Evolutionary conservation across 2,888 invertebrate species (phyloP).

Genomic region (Polymixis lichenea): DNA sequence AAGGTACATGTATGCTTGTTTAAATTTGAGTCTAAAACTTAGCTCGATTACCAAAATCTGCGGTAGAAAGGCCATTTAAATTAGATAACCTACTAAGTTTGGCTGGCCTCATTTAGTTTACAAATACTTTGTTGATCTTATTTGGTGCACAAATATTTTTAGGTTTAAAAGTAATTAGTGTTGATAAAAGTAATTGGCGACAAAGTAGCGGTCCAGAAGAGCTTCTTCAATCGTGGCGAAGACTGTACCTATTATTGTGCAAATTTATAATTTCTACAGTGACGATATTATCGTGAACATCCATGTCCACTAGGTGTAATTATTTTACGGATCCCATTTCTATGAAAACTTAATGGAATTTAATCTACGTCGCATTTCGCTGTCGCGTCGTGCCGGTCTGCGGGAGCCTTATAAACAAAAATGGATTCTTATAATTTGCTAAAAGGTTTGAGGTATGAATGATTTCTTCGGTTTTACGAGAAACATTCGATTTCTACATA

Average conservation of each 20-base stretch:
- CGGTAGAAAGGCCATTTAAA: not conserved
- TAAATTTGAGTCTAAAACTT: not conserved
- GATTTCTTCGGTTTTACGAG: not conserved
- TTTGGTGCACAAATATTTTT: constrained; percentile 4
- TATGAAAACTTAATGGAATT: no score
- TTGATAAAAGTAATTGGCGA: not conserved
- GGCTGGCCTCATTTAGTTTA: not conserved
- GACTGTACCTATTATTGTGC: no score
- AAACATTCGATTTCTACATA: no score
- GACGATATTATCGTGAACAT: no score
- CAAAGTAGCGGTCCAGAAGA: no score
- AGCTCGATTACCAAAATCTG: not conserved
- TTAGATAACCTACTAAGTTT: constrained; percentile 1
- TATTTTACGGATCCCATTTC: no score
- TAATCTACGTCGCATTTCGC: no score
- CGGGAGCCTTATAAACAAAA: not conserved
- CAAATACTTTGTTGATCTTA: constrained; percentile 14
- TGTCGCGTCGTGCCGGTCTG: no score
- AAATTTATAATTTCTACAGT: no score
- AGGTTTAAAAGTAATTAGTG: not conserved
- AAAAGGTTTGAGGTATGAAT: not conserved
- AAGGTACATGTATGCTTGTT: not conserved
- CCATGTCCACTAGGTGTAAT: no score
- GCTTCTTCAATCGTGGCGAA: not conserved
- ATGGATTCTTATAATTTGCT: not conserved